Evolutionary conservation across 2,797 vertebrate genomes (phyloP).

Genomic region (Uromys caudimaculatus): DNA sequence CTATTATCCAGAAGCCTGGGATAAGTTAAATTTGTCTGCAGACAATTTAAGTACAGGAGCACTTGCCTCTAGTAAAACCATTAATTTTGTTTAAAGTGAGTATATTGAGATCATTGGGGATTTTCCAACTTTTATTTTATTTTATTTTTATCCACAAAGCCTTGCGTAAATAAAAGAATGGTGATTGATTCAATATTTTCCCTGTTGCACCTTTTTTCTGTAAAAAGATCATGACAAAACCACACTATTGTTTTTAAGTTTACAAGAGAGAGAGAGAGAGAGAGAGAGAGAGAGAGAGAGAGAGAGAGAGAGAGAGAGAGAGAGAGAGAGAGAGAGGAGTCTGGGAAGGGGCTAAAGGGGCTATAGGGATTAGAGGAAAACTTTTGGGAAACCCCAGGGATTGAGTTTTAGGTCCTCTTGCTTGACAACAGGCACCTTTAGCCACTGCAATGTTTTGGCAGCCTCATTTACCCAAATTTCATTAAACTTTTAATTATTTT

Average conservation of each 20-base stretch:
- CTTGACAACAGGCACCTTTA: background rate
- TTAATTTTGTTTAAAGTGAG: conserved; percentile 77
- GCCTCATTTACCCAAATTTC: conserved; percentile 16
- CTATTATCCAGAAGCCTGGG: conserved; percentile 47
- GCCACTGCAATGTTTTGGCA: background rate
- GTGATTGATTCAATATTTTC: conserved; percentile 39
- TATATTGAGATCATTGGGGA: conserved; percentile 46
- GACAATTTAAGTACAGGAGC: conserved; percentile 62
- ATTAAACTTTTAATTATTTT: conserved; percentile 24
- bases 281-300: no score
- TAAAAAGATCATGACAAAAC: background rate
- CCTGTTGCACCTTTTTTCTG: background rate
- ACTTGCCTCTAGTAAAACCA: conserved; percentile 64
- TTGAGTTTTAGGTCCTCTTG: background rate
- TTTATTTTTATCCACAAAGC: background rate
- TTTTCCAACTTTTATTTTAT: background rate
- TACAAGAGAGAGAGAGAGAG: background rate
- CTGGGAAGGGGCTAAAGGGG: background rate
- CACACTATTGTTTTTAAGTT: background rate
- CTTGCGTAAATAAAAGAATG: conserved; percentile 51
- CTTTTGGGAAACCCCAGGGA: background rate
- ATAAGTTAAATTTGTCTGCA: conserved; percentile 66
- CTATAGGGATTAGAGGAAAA: background rate
- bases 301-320: no score
- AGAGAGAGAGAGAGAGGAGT: no score